Percentiles rank a stretch among this genome's conserved stretches.
phyloP scores from a whole-genome alignment of 2,113 vertebrate species.

The Paramisgurnus dabryanus region DNA sequence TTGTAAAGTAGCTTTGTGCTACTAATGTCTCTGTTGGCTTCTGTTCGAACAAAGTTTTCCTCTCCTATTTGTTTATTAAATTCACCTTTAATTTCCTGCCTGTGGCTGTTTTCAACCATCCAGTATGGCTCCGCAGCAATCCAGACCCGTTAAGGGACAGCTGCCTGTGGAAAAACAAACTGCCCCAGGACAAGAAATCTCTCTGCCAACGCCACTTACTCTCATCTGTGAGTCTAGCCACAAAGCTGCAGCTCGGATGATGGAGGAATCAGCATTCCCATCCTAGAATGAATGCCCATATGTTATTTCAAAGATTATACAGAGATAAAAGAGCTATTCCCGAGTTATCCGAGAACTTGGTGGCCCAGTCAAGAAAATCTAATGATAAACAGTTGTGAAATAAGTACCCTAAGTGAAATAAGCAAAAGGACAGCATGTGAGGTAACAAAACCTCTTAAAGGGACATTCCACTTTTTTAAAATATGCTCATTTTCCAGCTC shows the following conservation, averaged over 20 bases:
- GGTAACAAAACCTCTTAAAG: no score
- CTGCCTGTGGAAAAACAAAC: conserved; percentile 29
- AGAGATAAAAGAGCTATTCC: conserved; percentile 6
- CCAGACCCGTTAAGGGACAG: conserved; percentile 23
- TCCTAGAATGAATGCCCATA: conserved; percentile 19
- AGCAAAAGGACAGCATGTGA: no score
- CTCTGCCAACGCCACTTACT: conserved; percentile 32
- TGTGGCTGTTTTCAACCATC: conserved; percentile 21
- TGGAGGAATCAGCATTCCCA: neutral
- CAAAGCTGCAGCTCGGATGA: neutral
- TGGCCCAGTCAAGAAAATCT: neutral
- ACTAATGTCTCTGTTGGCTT: neutral
- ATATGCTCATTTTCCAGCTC: no score
- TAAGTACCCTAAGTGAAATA: no score
- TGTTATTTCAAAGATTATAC: neutral
- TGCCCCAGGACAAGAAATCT: conserved; percentile 24
- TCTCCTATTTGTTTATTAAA: conserved; percentile 18
- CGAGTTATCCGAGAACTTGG: neutral
- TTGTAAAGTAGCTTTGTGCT: neutral
- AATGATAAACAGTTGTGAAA: no score
- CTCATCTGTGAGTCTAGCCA: conserved; percentile 35
- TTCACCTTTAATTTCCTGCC: conserved; percentile 29
- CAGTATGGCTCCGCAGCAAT: conserved; percentile 27
- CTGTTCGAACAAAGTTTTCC: conserved; percentile 19
- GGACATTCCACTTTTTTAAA: no score